A percentile compares a stretch with the other conserved stretches of the same genome.
Conservation (phyloP, 1,140 invertebrate species). For the Asbolus verrucosus region DNA sequence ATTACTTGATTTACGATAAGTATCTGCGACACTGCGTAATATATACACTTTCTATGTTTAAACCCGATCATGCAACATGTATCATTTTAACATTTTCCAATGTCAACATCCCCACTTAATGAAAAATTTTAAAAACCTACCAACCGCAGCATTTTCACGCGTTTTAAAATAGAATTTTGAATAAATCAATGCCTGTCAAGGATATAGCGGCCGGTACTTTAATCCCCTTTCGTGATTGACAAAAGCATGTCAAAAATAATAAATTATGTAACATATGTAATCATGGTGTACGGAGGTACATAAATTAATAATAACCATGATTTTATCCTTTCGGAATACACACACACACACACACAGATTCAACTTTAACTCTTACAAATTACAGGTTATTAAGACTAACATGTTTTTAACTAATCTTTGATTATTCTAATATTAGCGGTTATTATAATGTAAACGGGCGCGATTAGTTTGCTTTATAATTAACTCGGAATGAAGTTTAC, state of each 20-base stretch:
- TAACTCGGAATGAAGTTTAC: too few species aligned
- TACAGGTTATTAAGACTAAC: conserved; percentile 9
- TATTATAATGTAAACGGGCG: conserved; percentile 2
- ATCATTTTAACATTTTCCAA: conserved; percentile 8
- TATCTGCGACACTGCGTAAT: conserved; percentile 4
- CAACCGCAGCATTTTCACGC: too few species aligned
- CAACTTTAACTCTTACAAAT: conserved; percentile 24
- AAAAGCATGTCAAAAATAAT: too few species aligned
- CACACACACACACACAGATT: too few species aligned
- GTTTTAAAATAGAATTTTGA: too few species aligned
- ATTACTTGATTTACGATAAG: neutral
- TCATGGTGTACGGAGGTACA: neutral
- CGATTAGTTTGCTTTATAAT: neutral
- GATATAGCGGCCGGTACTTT: too few species aligned
- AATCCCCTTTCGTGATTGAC: too few species aligned
- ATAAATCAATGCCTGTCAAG: too few species aligned
- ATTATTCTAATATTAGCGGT: conserved; percentile 20
- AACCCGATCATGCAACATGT: conserved; percentile 16
- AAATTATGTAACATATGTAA: neutral
- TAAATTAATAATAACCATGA: conserved; percentile 1
- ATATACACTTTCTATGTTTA: conserved; percentile 20
- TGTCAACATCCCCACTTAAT: conserved; percentile 25
- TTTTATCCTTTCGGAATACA: conserved; percentile 3
- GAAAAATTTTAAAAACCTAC: too few species aligned
- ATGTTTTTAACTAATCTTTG: neutral